A percentile compares a stretch with the other conserved stretches of the same genome.
phyloP scores from a whole-genome alignment of 2,888 invertebrate species.

The Xanthia icteritia region DNA sequence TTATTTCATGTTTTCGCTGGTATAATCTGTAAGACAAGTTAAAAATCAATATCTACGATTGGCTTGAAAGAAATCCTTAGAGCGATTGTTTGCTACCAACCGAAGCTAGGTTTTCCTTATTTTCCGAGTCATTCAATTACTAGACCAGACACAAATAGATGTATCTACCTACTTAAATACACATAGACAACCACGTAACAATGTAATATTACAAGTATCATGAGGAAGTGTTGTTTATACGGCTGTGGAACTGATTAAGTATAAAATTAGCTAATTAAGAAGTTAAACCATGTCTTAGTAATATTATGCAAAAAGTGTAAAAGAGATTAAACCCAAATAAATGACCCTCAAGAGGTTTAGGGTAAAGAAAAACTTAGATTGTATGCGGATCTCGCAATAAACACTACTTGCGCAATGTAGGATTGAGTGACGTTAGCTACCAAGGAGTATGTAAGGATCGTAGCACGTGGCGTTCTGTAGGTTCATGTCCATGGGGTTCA shows the following conservation, averaged over 20 bases:
- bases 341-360: too few species aligned
- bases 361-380: too few species aligned
- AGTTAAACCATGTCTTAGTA: not conserved
- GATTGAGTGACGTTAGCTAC: too few species aligned
- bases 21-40: not conserved
- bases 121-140: slow-evolving; percentile 7
- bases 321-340: not conserved
- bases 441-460: not conserved
- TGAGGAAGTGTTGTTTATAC: not conserved
- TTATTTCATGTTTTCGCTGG: not conserved
- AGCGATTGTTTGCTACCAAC: not conserved
- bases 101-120: slow-evolving; percentile 17
- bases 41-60: not conserved
- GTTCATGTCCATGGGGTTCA: too few species aligned
- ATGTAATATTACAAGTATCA: slow-evolving; percentile 11
- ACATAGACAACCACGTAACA: not conserved
- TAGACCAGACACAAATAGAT: not conserved
- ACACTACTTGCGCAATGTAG: too few species aligned
- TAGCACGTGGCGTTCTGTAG: not conserved
- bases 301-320: not conserved
- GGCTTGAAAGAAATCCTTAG: not conserved
- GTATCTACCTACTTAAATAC: not conserved
- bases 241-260: not conserved
- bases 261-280: not conserved
- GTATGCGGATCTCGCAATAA: too few species aligned